Evolutionary conservation across 2,797 vertebrate species (phyloP).

Genomic region (Gastrophryne carolinensis): DNA sequence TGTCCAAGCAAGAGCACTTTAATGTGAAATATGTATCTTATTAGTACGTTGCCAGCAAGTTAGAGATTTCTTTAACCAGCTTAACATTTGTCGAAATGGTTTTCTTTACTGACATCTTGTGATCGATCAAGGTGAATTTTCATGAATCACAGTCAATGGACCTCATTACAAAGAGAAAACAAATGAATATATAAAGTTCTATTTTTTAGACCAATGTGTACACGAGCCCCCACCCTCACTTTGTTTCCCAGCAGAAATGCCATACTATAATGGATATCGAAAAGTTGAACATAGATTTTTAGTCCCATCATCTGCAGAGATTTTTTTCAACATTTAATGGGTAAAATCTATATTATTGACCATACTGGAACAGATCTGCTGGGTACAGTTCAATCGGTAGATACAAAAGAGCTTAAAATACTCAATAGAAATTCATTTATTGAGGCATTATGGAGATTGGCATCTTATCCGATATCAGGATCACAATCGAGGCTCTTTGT

Average conservation of each 20-base stretch:
- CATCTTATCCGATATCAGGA: constrained; percentile 29
- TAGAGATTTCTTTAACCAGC: too few species aligned
- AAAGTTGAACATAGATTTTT: neutral
- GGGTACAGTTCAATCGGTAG: constrained; percentile 20
- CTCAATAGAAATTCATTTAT: constrained; percentile 44
- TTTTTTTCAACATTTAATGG: neutral
- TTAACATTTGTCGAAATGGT: too few species aligned
- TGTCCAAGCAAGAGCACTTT: too few species aligned
- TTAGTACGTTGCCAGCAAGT: too few species aligned
- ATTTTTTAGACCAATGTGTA: neutral
- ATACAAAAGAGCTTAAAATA: constrained; percentile 21
- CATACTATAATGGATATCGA: neutral
- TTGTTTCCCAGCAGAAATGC: neutral
- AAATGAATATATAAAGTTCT: neutral
- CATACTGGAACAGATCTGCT: neutral
- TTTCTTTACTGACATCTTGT: too few species aligned
- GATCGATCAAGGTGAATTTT: too few species aligned
- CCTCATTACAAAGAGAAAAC: neutral
- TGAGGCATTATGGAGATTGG: constrained; percentile 37
- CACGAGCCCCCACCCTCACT: neutral
- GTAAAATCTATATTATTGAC: constrained; percentile 35
- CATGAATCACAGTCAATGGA: too few species aligned
- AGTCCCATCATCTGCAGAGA: neutral
- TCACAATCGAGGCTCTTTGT: constrained; percentile 22
- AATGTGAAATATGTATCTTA: too few species aligned